A percentile compares a stretch with the other conserved stretches of the same genome.
phyloP scores from a whole-genome alignment of 1,140 invertebrate genomes.

The Hylaeus volcanicus region DNA sequence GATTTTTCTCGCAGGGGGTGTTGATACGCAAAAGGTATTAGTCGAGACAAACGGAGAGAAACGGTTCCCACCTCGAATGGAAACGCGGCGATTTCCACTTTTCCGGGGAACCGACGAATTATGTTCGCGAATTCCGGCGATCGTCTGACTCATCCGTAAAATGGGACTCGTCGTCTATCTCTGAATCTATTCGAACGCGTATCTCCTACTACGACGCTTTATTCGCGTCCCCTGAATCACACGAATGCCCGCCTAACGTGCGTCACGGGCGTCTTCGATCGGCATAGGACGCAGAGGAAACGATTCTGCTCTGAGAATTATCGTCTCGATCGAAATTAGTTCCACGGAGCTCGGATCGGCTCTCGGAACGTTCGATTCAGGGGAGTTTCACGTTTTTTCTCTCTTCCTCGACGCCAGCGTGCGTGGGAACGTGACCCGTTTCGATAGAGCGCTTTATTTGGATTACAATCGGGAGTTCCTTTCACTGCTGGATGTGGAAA shows the following conservation, averaged over 20 bases:
- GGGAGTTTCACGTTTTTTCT: too few species aligned
- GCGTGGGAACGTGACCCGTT: too few species aligned
- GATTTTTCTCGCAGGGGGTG: neutral
- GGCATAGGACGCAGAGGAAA: neutral
- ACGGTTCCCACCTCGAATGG: neutral
- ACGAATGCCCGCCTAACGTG: neutral
- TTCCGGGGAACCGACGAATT: neutral
- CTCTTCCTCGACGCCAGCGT: too few species aligned
- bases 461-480: neutral
- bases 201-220: slow-evolving; percentile 7
- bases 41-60: neutral
- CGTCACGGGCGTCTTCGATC: neutral
- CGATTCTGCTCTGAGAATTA: too few species aligned
- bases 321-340: too few species aligned
- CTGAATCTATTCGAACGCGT: slow-evolving; percentile 32
- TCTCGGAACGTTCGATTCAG: too few species aligned
- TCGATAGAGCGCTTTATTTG: neutral
- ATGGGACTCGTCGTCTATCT: slow-evolving; percentile 35
- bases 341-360: too few species aligned
- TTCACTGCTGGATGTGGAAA: neutral
- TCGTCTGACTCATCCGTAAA: slow-evolving; percentile 43
- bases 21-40: neutral
- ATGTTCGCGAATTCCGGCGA: neutral
- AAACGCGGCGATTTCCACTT: neutral
- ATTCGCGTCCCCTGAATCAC: slow-evolving; percentile 39